Evolutionary conservation across 2,888 invertebrate genomes (phyloP).

Genomic region (Zhengitettix transpicula): DNA sequence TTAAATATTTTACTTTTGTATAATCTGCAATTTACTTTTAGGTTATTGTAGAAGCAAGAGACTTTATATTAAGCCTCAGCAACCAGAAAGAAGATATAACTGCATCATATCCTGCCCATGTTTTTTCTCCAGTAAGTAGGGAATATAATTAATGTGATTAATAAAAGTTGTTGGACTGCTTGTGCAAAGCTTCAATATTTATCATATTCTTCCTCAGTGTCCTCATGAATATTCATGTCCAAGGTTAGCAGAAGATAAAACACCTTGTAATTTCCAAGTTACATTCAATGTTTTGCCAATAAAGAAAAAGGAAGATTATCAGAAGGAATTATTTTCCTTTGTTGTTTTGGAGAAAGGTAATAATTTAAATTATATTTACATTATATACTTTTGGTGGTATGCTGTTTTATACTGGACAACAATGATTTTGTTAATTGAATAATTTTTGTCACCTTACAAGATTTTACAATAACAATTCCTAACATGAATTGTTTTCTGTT

Average conservation of each 20-base stretch:
- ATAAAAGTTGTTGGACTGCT: neutral
- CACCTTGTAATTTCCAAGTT: constrained; percentile 64
- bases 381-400: neutral
- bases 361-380: neutral
- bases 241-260: constrained; percentile 39
- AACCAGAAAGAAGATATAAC: constrained; percentile 11
- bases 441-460: too few relatives aligned
- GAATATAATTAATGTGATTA: neutral
- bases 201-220: constrained; percentile 37
- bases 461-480: too few relatives aligned
- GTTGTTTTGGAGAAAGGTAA: constrained; percentile 65
- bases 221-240: constrained; percentile 72
- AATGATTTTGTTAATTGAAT: neutral
- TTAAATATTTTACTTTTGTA: neutral
- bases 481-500: too few relatives aligned
- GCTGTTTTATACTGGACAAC: constrained; percentile 2
- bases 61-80: constrained; percentile 47
- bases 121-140: constrained; percentile 57
- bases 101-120: constrained; percentile 32
- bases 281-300: constrained; percentile 35
- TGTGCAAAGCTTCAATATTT: neutral
- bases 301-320: constrained; percentile 26
- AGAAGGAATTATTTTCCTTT: constrained; percentile 54
- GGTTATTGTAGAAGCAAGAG: constrained; percentile 66
- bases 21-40: constrained; percentile 17